Percentiles rank a stretch among this genome's conserved stretches.
Conservation (phyloP, 2,113 vertebrate species). For the Ceyx margarethae region DNA sequence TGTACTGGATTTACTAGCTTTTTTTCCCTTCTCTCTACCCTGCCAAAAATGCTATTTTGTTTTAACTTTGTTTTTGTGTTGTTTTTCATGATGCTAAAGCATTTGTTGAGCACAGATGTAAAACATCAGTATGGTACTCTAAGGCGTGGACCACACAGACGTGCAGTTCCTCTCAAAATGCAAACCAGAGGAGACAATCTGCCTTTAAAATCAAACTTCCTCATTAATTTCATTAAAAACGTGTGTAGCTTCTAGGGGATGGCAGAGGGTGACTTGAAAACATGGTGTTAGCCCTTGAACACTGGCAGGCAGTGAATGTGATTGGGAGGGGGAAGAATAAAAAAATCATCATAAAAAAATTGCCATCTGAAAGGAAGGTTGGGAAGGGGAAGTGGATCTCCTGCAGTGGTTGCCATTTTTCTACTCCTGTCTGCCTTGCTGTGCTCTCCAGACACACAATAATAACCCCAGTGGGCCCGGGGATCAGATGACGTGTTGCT, state of each 20-base stretch:
- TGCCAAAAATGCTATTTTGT: conserved; percentile 32
- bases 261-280: neutral
- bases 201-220: conserved; percentile 12
- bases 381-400: conserved; percentile 23
- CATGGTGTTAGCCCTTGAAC: neutral
- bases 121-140: neutral
- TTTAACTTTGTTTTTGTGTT: conserved; percentile 45
- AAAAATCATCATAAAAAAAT: no score
- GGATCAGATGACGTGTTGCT: conserved; percentile 83
- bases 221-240: conserved; percentile 2
- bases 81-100: conserved; percentile 22
- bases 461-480: conserved; percentile 68
- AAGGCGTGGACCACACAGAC: conserved; percentile 58
- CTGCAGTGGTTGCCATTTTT: conserved; percentile 43
- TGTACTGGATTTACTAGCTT: neutral
- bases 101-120: conserved; percentile 9
- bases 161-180: neutral
- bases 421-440: conserved; percentile 50
- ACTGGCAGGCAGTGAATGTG: neutral
- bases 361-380: neutral
- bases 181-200: conserved; percentile 28
- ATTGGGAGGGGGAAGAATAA: neutral
- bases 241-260: neutral
- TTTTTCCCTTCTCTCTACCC: neutral
- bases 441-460: conserved; percentile 65